Evolutionary conservation across 1,140 invertebrate genomes (phyloP).

Genomic region (Philotrypesis tridentata): DNA sequence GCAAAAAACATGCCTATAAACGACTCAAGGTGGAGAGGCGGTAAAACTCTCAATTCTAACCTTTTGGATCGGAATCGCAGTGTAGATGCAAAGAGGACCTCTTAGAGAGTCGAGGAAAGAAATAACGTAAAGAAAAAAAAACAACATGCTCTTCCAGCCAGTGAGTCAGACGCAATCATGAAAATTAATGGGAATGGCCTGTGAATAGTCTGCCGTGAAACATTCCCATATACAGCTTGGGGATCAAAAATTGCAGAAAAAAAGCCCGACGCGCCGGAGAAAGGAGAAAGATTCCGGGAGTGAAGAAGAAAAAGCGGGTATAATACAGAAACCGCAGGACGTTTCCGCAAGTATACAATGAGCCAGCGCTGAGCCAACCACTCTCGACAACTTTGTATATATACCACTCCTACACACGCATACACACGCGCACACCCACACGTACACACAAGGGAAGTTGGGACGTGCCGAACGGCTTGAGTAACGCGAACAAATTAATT

Average conservation of each 20-base stretch:
- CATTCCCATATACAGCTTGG: neutral
- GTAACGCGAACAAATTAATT: neutral
- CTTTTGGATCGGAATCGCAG: neutral
- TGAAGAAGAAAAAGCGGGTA: neutral
- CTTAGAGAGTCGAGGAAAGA: no score
- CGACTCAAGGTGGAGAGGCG: no score
- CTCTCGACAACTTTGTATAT: neutral
- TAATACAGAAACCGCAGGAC: neutral
- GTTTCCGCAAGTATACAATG: conserved; percentile 37
- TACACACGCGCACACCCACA: no score
- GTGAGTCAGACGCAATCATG: neutral
- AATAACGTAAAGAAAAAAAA: no score
- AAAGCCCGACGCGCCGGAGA: neutral
- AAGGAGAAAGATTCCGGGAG: neutral
- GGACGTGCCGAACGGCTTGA: neutral
- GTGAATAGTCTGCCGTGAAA: neutral
- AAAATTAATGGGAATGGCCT: conserved; percentile 4
- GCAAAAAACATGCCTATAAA: no score
- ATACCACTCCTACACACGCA: no score
- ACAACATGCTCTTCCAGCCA: neutral
- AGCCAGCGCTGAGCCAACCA: neutral
- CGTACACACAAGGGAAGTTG: neutral
- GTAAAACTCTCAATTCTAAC: no score
- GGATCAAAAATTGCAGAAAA: neutral
- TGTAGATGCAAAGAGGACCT: no score